Base-by-base conservation (phyloP, 2,113 vertebrate species). In the Gasterosteus aculeatus region DNA sequence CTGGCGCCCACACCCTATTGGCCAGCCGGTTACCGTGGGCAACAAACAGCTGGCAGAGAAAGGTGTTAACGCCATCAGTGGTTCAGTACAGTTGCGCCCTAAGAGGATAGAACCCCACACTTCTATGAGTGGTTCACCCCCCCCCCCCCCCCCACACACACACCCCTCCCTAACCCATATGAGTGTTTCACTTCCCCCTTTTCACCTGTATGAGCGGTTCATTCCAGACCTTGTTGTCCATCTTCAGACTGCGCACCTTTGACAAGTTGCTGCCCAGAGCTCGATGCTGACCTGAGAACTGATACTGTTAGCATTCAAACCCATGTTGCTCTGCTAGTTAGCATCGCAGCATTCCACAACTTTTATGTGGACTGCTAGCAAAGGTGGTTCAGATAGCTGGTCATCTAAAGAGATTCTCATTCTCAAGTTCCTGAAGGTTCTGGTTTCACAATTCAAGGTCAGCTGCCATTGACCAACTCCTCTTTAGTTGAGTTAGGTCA, bases 221-320 rank as follows among this genome's bases (percentile, higher is more conserved):
- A 1, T 94, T 95, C 95, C 95, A 95, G 19, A 93, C 68, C 53
- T 94, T 95, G 81, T 29, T 91, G 86, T 95, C 95, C 88, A 95
- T 72, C 80, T 83, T 94, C 67, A 95, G 88, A 56, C 93, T 93
- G 18, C 94, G 91, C 1, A 95, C 92, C 78, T 94, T 95, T 0
- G 95, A 94, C 64, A 91, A 42, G 9, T 58, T 90, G 29, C 61
- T 87, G 1, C 93, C 87, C 73, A 95, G 58, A 53, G 77, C 82
- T 11, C 93, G 91, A 74, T 91, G 94, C 41, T 92, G 92, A 69
- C 91, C 94, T 95, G 69, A 22, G 3, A 67, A 66, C 49, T 76
- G 12, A 66, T 0, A 22, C 12, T 7, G 39, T 77, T 74, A 73
- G 65, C 54, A 1, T 47, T 39, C 15, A 29, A 14, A 56, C 7